Base-by-base conservation (phyloP, 92 coral and sea anemone genomes). In the Paragorgia papillata region DNA sequence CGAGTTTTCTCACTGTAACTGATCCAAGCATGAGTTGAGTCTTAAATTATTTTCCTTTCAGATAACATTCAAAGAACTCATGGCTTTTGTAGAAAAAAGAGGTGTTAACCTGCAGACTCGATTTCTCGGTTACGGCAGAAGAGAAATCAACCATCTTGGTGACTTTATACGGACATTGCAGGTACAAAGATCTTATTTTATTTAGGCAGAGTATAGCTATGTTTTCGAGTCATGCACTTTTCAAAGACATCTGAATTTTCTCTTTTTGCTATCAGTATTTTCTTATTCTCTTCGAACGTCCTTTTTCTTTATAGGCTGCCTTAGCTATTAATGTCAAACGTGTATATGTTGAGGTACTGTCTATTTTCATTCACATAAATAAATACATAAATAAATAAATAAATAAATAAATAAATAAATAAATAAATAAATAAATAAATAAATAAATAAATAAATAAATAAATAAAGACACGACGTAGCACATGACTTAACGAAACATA, bases 281-380 rank as follows among this genome's bases (percentile, higher is more conserved):
- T 20, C 17, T 79, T 7, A 28, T 37, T 43, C 14, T n/a, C n/a
- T n/a, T n/a, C n/a, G n/a, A n/a, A n/a, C n/a, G n/a, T n/a, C n/a
- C 31, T 33, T 62, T 63, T 33, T 24, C 29, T 50, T 73, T 64
- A 3, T 54, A 94, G 97, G 91, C 98, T 53, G 98, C 98, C 9
- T 75, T 94, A 60, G 92, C 98, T 25, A 95, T 94, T 22, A 94
- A 94, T 76, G 98, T 94, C 4, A 94, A 94, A 80, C 88, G 98
- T 59, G 98, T 94, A 7, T 94, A 91, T 66, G 98, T 94, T 21
- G 98, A 94, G 92, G 98, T 94, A 62, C n/a, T n/a, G n/a, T n/a
- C 81, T 19, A 22, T 51, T 51, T 51, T 5, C 3, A 51, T 17
- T 5, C 5, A 51, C 20, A 51, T 51, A 51, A 3, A 51, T 17